Evolutionary conservation across 2,113 vertebrate genomes (phyloP), one percentile per base, ranked within the genome.

Genomic region (Lontra canadensis): DNA sequence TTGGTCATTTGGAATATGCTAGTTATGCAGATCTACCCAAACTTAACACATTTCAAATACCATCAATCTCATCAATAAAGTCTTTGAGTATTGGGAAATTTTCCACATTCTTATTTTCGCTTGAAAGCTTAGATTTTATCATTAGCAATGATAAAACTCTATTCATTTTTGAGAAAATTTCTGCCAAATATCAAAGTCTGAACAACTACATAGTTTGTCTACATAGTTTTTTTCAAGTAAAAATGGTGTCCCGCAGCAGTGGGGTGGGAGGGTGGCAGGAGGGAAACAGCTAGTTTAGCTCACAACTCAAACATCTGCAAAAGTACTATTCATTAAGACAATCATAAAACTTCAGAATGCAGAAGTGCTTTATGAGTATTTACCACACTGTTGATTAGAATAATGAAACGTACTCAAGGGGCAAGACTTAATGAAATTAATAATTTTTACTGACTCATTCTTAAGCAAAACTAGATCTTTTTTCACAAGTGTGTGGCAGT

Each of bases 51-150:
- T 76, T 55, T 82, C 76, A 82, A 93, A 82, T 13, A 74, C 21
- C 55, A 31, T 55, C 55, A 34, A 25, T 36, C 18, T 61, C 76
- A 91, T 63, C 39, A 59, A 21, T 90, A 76, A 93, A 76, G 25
- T 85, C 52, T 63, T 63, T 69, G 67, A n/a, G 42, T 71, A n/a
- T 31, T 67, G 34, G 31, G 36, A 93, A 83, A 36, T 93, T 93
- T 81, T 93, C 47, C 55, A 71, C 57, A 90, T 93, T 67, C 84
- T 52, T 4, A 52, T 39, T 81, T 96, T 76, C 34, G 42, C 63
- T 73, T 85, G 73, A 81, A 95, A 88, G 47, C 67, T 95, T 87
- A 78, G 61, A 76, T 88, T 85, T 92, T 80, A 92, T 63, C 39
- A 88, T 21, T 29, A 57, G 21, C 36, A 57, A 84, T 42, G 15